Evolutionary conservation across 2,888 invertebrate species (phyloP), one percentile per base, ranked within the genome.

Genomic region (Cryptocephalus primarius): DNA sequence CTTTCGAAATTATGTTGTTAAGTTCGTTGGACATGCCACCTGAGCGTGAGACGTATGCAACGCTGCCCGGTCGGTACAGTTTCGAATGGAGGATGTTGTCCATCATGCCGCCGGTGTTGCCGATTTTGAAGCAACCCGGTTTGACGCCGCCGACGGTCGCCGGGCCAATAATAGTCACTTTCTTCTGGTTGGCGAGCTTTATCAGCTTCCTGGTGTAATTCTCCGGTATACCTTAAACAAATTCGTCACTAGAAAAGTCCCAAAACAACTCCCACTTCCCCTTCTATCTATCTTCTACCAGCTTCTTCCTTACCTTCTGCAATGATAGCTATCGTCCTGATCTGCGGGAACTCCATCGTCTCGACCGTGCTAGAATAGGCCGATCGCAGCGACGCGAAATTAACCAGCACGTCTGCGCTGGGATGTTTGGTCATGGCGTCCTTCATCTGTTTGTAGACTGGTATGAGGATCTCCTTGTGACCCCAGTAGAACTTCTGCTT

Each of bases 401-500:
- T 97, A 34, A 99, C 88, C 61, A 99, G 75, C 0, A 96, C 93
- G 54, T 93, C 90, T 1, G 95, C 96, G 48, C 94, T 91, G 13
- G 88, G 85, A 49, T 99, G 96, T 59, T 93, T 94, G 8, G 78
- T 79, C 83, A 97, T 93, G 1, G 96, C 95, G 60, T 95, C 93
- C 53, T 84, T 85, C 94, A 99, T 95, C 63, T 88, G 90, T 59
- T 95, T 95, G 74, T 97, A 99, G 8, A 96, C 81, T 1, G 85
- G 88, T 62, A 94, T 83, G 31, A 94, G 79, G 42, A 95, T 86
- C 68, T 97, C 97, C 67, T 96, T 94, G 72, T 99, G 97, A 1
- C 99, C 99, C 85, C 96, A 99, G 70, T 99, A 99, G 74, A 92
- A 99, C 71, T 99, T 99, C 72, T 96, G 96, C 67, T 95, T 96